Percentiles rank a stretch among this genome's conserved stretches.
phyloP scores from a whole-genome alignment of 2,888 invertebrate species.

The Leptopilina myrica region DNA sequence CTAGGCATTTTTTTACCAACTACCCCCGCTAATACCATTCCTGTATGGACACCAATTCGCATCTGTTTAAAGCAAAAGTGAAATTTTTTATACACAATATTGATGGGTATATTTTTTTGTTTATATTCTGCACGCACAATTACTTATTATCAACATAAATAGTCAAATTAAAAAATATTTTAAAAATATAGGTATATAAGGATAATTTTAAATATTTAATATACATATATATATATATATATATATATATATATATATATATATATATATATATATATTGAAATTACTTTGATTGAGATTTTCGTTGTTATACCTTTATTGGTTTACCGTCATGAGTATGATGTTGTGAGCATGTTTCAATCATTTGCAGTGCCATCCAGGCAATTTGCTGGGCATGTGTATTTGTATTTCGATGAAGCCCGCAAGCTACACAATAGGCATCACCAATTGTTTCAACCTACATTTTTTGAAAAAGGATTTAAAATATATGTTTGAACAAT shows the following conservation, averaged over 20 bases:
- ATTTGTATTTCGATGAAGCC: constrained; percentile 89
- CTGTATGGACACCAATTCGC: constrained; percentile 96
- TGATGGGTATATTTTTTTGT: no score
- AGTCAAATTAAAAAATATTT: no score
- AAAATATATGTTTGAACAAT: no score
- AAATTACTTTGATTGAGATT: background rate
- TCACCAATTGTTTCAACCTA: constrained; percentile 98
- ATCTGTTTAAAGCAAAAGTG: constrained; percentile 80
- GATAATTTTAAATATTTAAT: no score
- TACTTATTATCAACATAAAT: no score
- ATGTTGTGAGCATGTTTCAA: constrained; percentile 91
- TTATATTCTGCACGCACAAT: no score
- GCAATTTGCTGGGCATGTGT: constrained; percentile 96
- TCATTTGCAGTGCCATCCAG: constrained; percentile 98
- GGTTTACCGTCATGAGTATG: constrained; percentile 94
- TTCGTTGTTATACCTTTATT: constrained; percentile 82
- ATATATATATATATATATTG: no score
- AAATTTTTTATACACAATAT: no score
- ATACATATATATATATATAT: no score
- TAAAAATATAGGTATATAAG: no score
- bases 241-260: no score
- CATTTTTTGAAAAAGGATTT: background rate
- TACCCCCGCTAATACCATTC: constrained; percentile 94
- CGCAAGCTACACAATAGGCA: constrained; percentile 97
- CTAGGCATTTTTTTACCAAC: constrained; percentile 96